Base-by-base conservation (phyloP, 1,140 invertebrate species). In the Apis cerana region DNA sequence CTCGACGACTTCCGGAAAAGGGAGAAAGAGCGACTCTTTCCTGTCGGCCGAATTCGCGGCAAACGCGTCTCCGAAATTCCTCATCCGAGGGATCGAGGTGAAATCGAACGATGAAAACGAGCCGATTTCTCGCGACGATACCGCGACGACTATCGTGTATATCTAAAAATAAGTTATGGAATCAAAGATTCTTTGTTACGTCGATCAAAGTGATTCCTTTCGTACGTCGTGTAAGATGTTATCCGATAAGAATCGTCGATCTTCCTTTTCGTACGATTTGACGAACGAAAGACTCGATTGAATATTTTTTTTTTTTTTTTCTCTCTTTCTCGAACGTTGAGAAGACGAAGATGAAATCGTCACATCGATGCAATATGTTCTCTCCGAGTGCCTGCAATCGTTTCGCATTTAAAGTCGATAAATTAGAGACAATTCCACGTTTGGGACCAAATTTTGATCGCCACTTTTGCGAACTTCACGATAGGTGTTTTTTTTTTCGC, bases 371-470 rank as follows among this genome's bases (percentile, higher is more conserved):
- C 33, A 43, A 43, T 43, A 43, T 27, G 64, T 33, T 50, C 19
- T 62, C 59, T 50, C 54, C 62, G 15, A 61, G 77, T 70, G 67
- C 65, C 68, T 52, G 56, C 65, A 19, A 43, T 70, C 65, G 77
- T 72, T 78, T 83, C n/a, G 76, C 76, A 58, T 82, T 82, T 78
- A 67, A 62, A 65, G 65, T 64, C 64, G 27, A 27, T 13, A 15
- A 56, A 79, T 68, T 58, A 65, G 21, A 71, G 10, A 17, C 74
- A 72, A 87, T 88, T 88, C 85, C 85, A 82, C 62, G 7, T 56
- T 84, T 79, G 87, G 87, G 87, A 88, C 86, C 87, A 88, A 85
- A 80, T 75, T 78, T 61, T 27, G 48, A 21, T 67, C 62, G 54
- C 64, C 58, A 68, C 69, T 54, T 19, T 50, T 8, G 23, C 62